Percentiles rank a stretch among this genome's conserved stretches.
Conservation (phyloP, 2,797 vertebrate species). For the Myripristis murdjan region DNA sequence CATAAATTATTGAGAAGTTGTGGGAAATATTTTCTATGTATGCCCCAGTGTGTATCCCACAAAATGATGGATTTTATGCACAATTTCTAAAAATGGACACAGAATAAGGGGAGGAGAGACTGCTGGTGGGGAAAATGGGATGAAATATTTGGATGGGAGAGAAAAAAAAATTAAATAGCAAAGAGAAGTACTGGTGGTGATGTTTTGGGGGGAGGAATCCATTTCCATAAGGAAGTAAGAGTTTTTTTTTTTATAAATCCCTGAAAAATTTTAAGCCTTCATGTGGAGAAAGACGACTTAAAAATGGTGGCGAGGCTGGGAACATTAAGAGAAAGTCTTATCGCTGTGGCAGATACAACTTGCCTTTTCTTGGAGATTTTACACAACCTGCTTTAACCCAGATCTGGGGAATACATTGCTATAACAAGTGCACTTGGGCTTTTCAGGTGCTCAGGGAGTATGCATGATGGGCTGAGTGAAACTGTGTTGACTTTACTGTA, state of each 20-base stretch:
- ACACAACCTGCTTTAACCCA: conserved; percentile 54
- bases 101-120: not conserved
- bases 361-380: conserved; percentile 52
- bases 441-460: conserved; percentile 9
- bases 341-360: conserved; percentile 50
- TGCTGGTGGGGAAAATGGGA: not conserved
- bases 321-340: conserved; percentile 53
- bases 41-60: not conserved
- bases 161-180: too few relatives aligned
- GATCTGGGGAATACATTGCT: conserved; percentile 49
- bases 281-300: conserved; percentile 48
- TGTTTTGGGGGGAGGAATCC: too few relatives aligned
- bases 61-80: conserved; percentile 19
- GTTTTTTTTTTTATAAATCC: conserved; percentile 53
- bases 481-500: too few relatives aligned
- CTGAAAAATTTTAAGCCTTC: conserved; percentile 47
- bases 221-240: too few relatives aligned
- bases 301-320: conserved; percentile 42
- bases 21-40: conserved; percentile 23
- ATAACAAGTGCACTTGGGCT: conserved; percentile 16
- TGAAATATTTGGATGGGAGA: not conserved
- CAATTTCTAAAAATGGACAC: conserved; percentile 38
- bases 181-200: too few relatives aligned
- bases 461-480: not conserved
- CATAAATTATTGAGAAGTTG: conserved; percentile 52